Evolutionary conservation across 2,888 invertebrate species (phyloP).

Genomic region (Bellardia pandia): DNA sequence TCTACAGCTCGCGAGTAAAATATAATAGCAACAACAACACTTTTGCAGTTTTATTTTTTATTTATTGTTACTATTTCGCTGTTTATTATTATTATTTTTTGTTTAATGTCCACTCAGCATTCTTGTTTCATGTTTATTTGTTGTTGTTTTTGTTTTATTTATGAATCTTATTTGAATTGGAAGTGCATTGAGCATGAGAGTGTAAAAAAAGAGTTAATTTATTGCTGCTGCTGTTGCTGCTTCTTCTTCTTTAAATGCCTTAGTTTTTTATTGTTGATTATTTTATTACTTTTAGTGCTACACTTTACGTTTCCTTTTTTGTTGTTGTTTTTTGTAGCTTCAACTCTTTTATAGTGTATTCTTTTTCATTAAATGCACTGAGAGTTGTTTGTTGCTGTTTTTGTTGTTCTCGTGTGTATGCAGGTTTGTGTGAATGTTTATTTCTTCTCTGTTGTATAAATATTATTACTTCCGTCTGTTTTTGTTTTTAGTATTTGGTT

Average conservation of each 20-base stretch:
- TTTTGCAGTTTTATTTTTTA: constrained; percentile 46
- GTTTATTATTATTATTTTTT: background rate
- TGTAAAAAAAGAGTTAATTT: constrained; percentile 44
- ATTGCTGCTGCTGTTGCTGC: background rate
- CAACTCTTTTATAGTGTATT: constrained; percentile 42
- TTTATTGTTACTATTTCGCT: constrained; percentile 43
- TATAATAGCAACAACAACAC: constrained; percentile 33
- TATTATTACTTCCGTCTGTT: constrained; percentile 71
- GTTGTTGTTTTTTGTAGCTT: constrained; percentile 1
- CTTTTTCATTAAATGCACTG: constrained; percentile 59
- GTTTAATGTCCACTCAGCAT: constrained; percentile 68
- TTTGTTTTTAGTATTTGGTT: constrained; percentile 38
- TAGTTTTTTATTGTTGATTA: constrained; percentile 59
- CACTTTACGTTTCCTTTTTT: constrained; percentile 40
- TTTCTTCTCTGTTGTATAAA: constrained; percentile 52
- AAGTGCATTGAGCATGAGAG: constrained; percentile 57
- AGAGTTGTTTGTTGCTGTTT: constrained; percentile 44
- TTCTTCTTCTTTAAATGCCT: constrained; percentile 53
- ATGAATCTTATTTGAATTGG: constrained; percentile 19
- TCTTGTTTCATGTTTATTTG: constrained; percentile 63
- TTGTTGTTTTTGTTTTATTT: background rate
- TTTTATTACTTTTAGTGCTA: constrained; percentile 32
- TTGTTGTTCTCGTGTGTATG: constrained; percentile 41
- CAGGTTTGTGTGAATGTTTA: constrained; percentile 32
- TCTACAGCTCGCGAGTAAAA: constrained; percentile 17